Evolutionary conservation across 2,888 invertebrate species (phyloP).

Genomic region (Nemotelus pantherinus): DNA sequence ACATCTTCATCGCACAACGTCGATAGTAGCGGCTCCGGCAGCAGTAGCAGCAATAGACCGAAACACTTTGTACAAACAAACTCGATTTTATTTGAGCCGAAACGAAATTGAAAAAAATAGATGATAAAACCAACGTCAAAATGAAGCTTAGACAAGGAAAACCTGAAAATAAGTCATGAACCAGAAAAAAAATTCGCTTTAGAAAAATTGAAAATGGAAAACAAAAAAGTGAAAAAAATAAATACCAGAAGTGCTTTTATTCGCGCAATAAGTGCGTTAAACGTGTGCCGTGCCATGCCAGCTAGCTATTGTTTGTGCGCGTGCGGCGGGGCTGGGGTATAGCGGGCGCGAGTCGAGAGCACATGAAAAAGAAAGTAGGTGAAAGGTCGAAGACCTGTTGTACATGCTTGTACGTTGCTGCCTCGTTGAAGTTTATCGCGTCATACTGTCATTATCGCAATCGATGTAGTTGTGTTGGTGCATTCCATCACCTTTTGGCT

Average conservation of each 20-base stretch:
- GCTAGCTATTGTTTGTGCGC: background rate
- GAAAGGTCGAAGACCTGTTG: conserved; percentile 52
- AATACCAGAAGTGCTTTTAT: conserved; percentile 36
- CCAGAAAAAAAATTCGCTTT: too few relatives aligned
- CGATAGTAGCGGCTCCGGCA: background rate
- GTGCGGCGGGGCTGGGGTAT: background rate
- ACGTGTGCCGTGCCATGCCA: conserved; percentile 29
- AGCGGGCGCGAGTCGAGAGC: conserved; percentile 30
- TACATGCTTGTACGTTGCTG: conserved; percentile 35
- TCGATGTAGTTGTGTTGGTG: conserved; percentile 8
- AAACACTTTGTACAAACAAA: background rate
- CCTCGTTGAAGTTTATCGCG: conserved; percentile 7
- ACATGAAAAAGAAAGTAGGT: conserved; percentile 51
- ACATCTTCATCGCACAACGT: too few relatives aligned
- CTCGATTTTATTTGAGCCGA: background rate
- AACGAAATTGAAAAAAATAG: background rate
- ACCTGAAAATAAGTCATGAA: too few relatives aligned
- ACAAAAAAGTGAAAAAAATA: conserved; percentile 22
- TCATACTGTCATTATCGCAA: conserved; percentile 30
- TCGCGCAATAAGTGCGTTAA: conserved; percentile 36
- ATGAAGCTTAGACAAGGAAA: background rate
- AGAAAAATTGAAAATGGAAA: background rate
- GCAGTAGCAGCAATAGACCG: background rate
- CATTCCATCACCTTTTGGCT: conserved; percentile 28
- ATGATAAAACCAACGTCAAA: background rate